A percentile compares a stretch with the other conserved stretches of the same genome.
Conservation (phyloP, 2,113 vertebrate genomes). For the Pyxicephalus adspersus region DNA sequence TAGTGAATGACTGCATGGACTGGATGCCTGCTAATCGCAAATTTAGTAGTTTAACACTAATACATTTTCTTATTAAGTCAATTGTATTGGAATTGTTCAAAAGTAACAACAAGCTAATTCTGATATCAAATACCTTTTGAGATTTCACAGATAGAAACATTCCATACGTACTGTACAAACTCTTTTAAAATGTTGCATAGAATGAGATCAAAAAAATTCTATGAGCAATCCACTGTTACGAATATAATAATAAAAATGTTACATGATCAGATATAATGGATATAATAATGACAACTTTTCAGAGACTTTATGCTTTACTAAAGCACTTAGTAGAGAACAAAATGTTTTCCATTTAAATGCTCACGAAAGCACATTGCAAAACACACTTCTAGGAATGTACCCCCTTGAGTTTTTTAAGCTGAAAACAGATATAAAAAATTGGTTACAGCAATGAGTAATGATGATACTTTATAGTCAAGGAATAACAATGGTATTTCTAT, state of each 20-base stretch:
- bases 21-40: too few species aligned
- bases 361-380: not conserved
- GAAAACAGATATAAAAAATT: not conserved
- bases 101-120: too few species aligned
- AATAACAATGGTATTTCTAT: not conserved
- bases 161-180: too few species aligned
- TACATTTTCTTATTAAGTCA: too few species aligned
- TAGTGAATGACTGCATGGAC: too few species aligned
- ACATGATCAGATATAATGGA: too few species aligned
- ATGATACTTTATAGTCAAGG: not conserved
- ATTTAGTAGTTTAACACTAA: too few species aligned
- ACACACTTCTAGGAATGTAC: constrained; percentile 8
- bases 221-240: not conserved
- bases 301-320: not conserved
- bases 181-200: too few species aligned
- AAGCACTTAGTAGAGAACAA: not conserved
- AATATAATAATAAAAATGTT: too few species aligned
- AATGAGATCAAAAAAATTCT: not conserved
- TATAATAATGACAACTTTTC: not conserved
- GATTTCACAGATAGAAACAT: too few species aligned
- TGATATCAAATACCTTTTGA: too few species aligned
- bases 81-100: too few species aligned
- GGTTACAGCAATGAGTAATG: not conserved
- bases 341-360: constrained; percentile 11
- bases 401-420: not conserved